Evolutionary conservation across 2,113 vertebrate genomes (phyloP), one percentile per base, ranked within the genome.

Genomic region (Martes martes): DNA sequence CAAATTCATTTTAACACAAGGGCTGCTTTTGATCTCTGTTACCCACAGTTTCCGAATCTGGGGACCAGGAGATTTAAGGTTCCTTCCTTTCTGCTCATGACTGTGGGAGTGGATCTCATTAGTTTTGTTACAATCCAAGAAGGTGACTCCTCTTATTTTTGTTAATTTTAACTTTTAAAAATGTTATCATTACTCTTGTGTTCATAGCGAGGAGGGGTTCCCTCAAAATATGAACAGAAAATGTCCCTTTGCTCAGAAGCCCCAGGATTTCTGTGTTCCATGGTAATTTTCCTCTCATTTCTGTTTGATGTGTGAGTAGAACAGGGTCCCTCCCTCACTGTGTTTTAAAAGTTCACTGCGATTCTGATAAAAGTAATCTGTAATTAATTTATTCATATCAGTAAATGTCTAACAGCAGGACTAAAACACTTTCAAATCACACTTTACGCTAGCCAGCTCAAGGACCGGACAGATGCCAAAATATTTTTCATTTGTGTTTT

Each of bases 321-420:
- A 86, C 23, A 63, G 61, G 31, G 5, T 11, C 18, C 39, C 23
- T 97, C 33, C 55, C 63, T 89, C 65, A 3, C 45, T 78, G 31
- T 90, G 39, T 95, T 95, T 97, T 82, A 59, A 97, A 96, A 97
- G 87, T 97, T 96, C 88, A 61, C 24, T 19, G 31, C 69, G 81
- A 79, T 96, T 96, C 52, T 76, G 92, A 95, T 93, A 79, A 95
- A 98, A 95, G 89, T 85, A 94, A 87, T 50, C 76, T 96, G 84
- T 96, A 97, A 98, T 98, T 98, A 98, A 95, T 94, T 88, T 97
- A 98, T 97, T 93, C 96, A 94, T 42, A 63, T 98, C 92, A 95
- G 97, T 0, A 1, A 97, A 80, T 96, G 21, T 82, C 92, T 83
- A 88, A 95, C 98, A 98, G 97, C 98, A 97, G 97, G 95, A 97